Conservation (phyloP, 2,888 invertebrate genomes). For the Plusia festucae region DNA sequence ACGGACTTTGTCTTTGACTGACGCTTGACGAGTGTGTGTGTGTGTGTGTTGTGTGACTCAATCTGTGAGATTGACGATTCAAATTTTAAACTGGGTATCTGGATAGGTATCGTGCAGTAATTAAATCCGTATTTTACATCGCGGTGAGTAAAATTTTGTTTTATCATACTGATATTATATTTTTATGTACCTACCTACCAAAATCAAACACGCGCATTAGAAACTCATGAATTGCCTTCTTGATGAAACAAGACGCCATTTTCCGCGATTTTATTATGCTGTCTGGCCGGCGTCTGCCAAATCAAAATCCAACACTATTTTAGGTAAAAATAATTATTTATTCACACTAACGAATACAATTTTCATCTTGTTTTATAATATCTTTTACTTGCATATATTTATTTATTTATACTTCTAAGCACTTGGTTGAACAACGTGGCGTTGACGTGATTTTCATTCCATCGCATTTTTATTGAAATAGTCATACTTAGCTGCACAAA, state of each 20-base stretch:
- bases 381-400: too few species aligned
- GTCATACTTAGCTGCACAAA: neutral
- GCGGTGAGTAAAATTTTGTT: neutral
- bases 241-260: neutral
- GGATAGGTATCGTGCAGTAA: neutral
- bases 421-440: neutral
- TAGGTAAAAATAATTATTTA: neutral
- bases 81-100: neutral
- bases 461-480: neutral
- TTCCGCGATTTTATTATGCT: neutral
- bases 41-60: too few species aligned
- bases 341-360: neutral
- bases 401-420: neutral
- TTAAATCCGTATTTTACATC: neutral
- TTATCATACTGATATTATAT: neutral
- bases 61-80: neutral
- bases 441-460: neutral
- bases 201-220: neutral
- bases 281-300: conserved; percentile 2
- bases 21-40: too few species aligned
- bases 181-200: too few species aligned
- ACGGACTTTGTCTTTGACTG: too few species aligned
- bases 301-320: neutral
- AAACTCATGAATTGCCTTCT: neutral
- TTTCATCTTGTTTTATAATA: neutral